These are phyloP conservation scores for Gambusia holbrooki DNA, from an alignment of 2,113 vertebrate species.

Conservation along the genomic window DNA sequence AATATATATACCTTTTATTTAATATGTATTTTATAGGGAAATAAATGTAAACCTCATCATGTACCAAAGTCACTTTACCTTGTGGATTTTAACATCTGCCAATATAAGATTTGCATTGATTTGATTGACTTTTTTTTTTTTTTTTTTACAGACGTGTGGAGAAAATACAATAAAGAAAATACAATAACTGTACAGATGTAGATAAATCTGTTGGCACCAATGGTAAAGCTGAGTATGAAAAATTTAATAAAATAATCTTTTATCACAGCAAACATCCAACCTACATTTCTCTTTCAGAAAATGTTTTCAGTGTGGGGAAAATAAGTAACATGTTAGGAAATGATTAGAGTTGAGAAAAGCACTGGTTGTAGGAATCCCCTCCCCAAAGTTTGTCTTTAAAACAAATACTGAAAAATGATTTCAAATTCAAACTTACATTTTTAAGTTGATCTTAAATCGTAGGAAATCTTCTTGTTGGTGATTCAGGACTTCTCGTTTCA, in stretches of 20 bases:
- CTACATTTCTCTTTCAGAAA: background rate
- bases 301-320: background rate
- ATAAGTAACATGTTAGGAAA: background rate
- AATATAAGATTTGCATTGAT: too few species aligned
- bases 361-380: too few species aligned
- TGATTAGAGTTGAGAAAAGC: background rate
- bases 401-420: background rate
- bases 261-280: background rate
- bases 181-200: background rate
- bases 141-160: too few species aligned
- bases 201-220: background rate
- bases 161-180: background rate
- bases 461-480: too few species aligned
- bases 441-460: background rate
- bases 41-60: too few species aligned
- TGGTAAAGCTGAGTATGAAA: background rate
- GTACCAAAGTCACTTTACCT: too few species aligned
- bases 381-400: background rate
- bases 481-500: background rate
- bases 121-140: too few species aligned
- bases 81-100: too few species aligned
- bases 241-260: background rate
- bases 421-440: background rate
- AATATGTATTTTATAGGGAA: too few species aligned
- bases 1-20: too few species aligned